A percentile compares a stretch with the other conserved stretches of the same genome.
Conservation (phyloP, 1,140 invertebrate genomes). For the Holcopasites calliopsidis region DNA sequence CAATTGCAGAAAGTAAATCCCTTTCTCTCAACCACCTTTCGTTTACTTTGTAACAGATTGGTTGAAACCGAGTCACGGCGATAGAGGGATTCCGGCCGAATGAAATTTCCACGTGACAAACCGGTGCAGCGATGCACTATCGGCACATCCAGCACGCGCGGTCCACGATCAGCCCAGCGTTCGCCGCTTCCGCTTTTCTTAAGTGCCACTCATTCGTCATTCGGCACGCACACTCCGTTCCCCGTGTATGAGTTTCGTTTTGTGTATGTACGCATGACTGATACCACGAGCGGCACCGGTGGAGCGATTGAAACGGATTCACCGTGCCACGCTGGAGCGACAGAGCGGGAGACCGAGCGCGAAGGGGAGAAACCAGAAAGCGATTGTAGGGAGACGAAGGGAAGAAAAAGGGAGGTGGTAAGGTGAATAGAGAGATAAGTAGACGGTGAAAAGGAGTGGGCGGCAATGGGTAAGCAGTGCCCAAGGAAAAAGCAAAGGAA, state of each 20-base stretch:
- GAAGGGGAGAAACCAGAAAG: neutral
- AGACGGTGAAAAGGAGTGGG: neutral
- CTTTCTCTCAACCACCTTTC: neutral
- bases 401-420: neutral
- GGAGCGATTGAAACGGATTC: constrained; percentile 15
- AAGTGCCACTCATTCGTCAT: constrained; percentile 56
- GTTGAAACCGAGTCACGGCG: neutral
- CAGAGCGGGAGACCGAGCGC: neutral
- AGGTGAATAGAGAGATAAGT: constrained; percentile 30
- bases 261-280: constrained; percentile 10
- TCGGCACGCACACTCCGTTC: constrained; percentile 40
- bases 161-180: neutral
- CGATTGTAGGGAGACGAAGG: too few relatives aligned
- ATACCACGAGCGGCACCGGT: neutral
- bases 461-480: neutral
- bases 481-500: constrained; percentile 6
- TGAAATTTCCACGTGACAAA: constrained; percentile 50
- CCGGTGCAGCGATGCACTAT: neutral
- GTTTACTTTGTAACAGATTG: neutral
- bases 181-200: constrained; percentile 40
- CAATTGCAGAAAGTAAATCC: neutral
- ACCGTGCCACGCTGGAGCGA: neutral
- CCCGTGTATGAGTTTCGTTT: neutral
- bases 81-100: neutral
- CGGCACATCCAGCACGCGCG: neutral